Conservation (phyloP, 2,113 vertebrate species). For the Murina feae region DNA sequence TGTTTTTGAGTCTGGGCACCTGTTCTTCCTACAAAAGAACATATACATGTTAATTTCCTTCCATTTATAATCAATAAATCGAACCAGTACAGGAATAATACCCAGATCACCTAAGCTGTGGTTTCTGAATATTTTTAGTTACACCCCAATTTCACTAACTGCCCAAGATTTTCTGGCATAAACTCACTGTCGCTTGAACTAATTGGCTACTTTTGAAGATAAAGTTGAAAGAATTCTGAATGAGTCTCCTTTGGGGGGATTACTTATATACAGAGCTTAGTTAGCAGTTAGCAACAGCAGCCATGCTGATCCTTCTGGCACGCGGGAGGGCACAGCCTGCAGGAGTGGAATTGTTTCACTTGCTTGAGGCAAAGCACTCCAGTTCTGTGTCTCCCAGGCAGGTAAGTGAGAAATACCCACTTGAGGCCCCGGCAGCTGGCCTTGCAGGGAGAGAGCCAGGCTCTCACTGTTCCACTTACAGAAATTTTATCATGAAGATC, state of each 20-base stretch:
- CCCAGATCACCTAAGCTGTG: neutral
- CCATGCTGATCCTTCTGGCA: neutral
- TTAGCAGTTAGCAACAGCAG: no score
- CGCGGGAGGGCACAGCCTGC: neutral
- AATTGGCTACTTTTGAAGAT: neutral
- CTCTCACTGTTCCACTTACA: neutral
- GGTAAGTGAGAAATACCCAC: fast-evolving
- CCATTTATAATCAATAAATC: fast-evolving
- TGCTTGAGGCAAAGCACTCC: neutral
- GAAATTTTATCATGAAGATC: neutral
- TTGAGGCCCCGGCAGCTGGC: neutral
- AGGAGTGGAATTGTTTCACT: neutral
- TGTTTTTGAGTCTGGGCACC: neutral
- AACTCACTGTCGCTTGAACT: neutral
- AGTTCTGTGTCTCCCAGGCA: neutral
- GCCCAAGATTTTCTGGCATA: neutral
- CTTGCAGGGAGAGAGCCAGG: no score
- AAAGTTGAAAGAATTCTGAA: neutral
- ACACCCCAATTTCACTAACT: neutral
- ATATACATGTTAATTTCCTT: fast-evolving
- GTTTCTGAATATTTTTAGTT: neutral
- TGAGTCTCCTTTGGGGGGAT: neutral
- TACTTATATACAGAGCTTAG: neutral
- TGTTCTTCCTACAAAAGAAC: neutral
- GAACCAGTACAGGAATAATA: fast-evolving